Percentiles rank a stretch among this genome's conserved stretches.
Evolutionary conservation across 2,113 vertebrate species (phyloP).

Genomic region (Dryoscopus gambensis): DNA sequence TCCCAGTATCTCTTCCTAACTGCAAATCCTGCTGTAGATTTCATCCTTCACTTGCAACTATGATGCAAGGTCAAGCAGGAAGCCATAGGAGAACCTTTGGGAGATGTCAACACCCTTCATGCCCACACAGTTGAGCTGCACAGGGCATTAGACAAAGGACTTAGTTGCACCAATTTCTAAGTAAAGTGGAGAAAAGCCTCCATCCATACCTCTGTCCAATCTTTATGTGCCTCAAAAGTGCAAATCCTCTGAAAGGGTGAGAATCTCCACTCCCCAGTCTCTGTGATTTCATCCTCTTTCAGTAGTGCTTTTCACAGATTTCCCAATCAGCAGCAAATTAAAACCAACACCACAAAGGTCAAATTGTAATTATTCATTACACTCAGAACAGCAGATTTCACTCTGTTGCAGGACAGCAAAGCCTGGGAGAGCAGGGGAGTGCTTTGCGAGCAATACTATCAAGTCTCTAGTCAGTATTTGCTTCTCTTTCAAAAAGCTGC

Average conservation of each 20-base stretch:
- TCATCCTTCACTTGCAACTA: neutral
- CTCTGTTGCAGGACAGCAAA: neutral
- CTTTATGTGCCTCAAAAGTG: neutral
- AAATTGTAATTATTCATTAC: neutral
- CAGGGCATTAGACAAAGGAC: neutral
- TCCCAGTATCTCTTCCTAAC: neutral
- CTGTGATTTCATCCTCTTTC: neutral
- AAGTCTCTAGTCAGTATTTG: neutral
- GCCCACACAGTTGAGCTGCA: neutral
- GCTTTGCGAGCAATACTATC: neutral
- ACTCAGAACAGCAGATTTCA: neutral
- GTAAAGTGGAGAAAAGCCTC: neutral
- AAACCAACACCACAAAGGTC: neutral
- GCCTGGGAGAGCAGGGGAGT: neutral
- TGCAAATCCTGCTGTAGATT: neutral
- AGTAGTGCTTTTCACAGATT: neutral
- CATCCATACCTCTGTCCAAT: neutral
- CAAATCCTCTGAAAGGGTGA: neutral
- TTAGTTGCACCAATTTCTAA: neutral
- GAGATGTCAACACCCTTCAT: neutral
- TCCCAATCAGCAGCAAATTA: neutral
- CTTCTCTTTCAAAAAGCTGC: neutral
- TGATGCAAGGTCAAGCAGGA: neutral
- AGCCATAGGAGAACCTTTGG: neutral
- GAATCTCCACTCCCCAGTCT: neutral